Base-by-base conservation (phyloP, 2,888 invertebrate species). In the Hemaris fuciformis region DNA sequence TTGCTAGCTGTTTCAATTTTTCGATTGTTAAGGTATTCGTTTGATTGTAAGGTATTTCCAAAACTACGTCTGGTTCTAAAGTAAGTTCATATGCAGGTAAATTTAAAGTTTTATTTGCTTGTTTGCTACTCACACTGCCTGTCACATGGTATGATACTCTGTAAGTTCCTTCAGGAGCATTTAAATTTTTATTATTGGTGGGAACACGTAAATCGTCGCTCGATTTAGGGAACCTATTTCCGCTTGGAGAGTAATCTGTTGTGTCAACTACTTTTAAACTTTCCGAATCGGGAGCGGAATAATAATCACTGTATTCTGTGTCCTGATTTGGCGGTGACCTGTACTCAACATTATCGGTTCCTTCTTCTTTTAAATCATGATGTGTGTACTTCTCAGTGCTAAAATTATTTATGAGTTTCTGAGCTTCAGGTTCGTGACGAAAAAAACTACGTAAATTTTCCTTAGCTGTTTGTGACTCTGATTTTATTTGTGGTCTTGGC, bases 401-500 rank as follows among this genome's bases (percentile, higher is more conserved):
- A 1, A 83, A 65, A 63, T 83, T 76, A 60, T 80, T 80, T 20
- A 83, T 77, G 58, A 80, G 66, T 64, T 80, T 83, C 71, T 84
- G 79, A 23, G 80, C 75, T 68, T 83, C 77, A 59, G 77, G 72
- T 20, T 84, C 77, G 62, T 73, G 78, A 59, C 71, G 79, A 80
- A 85, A 85, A 83, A 87, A 88, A 73, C 85, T 79, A 5, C 88
- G 82, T 60, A 81, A 66, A 64, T 72, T 86, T 73, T 91, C 89
- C 70, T 84, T 84, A 25, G 66, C 63, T 59, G 83, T 79, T 74
- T 83, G 82, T 22, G 77, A 60, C 71, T 91, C 86, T 53, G 83
- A 80, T 77, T 84, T 86, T 46, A 85, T 77, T 73, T 90, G 93
- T 0, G 95, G 95, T 43, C 95, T 88, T 1, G 95, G 95, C 71